Evolutionary conservation across 2,888 invertebrate species (phyloP).

Genomic region (Serrognathus titanus): DNA sequence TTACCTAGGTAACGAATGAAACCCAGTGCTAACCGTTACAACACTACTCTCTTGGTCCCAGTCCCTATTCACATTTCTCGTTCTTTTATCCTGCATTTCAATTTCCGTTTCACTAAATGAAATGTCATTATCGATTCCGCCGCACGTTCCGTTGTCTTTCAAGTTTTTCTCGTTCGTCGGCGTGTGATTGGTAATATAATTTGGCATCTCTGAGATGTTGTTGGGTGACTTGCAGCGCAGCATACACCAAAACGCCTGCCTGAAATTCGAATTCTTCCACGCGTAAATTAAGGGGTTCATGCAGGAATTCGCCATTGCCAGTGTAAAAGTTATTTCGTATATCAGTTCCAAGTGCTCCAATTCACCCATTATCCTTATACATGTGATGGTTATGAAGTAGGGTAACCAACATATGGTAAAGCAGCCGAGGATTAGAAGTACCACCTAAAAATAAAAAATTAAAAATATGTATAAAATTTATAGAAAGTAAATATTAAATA

Average conservation of each 20-base stretch:
- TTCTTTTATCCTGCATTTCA: conserved; percentile 8
- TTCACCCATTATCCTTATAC: conserved; percentile 34
- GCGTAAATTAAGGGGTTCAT: conserved; percentile 81
- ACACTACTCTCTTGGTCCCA: conserved; percentile 11
- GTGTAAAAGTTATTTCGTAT: conserved; percentile 49
- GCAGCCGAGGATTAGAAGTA: conserved; percentile 72
- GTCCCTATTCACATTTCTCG: conserved; percentile 1
- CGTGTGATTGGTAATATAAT: conserved; percentile 53
- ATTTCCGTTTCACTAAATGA: conserved; percentile 5
- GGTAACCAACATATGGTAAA: conserved; percentile 82
- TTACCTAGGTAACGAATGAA: background rate
- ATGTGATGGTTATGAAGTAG: conserved; percentile 61
- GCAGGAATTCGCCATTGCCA: conserved; percentile 77
- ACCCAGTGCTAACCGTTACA: conserved; percentile 4
- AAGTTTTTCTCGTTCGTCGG: conserved; percentile 34
- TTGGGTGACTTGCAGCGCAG: conserved; percentile 65
- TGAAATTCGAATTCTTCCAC: conserved; percentile 79
- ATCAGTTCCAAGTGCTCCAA: conserved; percentile 23
- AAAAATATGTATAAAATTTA: too few species aligned
- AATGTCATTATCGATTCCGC: too few species aligned
- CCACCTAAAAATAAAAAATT: conserved; percentile 57
- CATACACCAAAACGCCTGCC: conserved; percentile 67
- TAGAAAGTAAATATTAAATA: too few species aligned
- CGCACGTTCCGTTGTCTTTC: too few species aligned
- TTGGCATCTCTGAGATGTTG: conserved; percentile 45